Percentiles rank a stretch among this genome's conserved stretches.
Conservation (phyloP, 2,797 vertebrate genomes). For the Centroberyx gerrardi region DNA sequence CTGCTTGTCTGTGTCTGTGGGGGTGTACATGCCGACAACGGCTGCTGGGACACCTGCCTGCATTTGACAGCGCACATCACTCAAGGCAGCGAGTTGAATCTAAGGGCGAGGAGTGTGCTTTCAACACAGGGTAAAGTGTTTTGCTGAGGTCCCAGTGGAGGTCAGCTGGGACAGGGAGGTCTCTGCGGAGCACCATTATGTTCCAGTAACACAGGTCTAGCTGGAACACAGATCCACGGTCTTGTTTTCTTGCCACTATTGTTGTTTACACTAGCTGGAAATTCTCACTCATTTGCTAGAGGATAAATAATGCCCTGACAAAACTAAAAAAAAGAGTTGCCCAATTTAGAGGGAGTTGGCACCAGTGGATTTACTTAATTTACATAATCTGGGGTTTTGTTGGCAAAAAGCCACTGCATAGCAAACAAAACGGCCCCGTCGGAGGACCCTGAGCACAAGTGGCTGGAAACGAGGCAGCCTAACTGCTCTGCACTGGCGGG, state of each 20-base stretch:
- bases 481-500: conserved; percentile 16
- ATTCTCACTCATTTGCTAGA: conserved; percentile 53
- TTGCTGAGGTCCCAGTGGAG: conserved; percentile 7
- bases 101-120: not conserved
- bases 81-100: no score
- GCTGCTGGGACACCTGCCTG: not conserved
- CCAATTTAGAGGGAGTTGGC: conserved; percentile 43
- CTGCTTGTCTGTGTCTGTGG: not conserved
- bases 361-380: conserved; percentile 46
- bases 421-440: conserved; percentile 32
- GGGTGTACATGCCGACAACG: not conserved
- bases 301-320: conserved; percentile 69
- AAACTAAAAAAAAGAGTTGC: conserved; percentile 63
- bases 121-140: not conserved
- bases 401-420: conserved; percentile 43
- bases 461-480: conserved; percentile 27
- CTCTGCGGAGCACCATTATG: not conserved
- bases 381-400: conserved; percentile 57
- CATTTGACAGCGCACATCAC: no score
- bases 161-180: not conserved
- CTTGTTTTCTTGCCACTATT: conserved; percentile 27
- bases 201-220: conserved; percentile 1
- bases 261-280: conserved; percentile 47
- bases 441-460: conserved; percentile 39
- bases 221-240: not conserved